Evolutionary conservation across 2,797 vertebrate genomes (phyloP), one percentile per base, ranked within the genome.

Genomic region (Phoeniculus purpureus): DNA sequence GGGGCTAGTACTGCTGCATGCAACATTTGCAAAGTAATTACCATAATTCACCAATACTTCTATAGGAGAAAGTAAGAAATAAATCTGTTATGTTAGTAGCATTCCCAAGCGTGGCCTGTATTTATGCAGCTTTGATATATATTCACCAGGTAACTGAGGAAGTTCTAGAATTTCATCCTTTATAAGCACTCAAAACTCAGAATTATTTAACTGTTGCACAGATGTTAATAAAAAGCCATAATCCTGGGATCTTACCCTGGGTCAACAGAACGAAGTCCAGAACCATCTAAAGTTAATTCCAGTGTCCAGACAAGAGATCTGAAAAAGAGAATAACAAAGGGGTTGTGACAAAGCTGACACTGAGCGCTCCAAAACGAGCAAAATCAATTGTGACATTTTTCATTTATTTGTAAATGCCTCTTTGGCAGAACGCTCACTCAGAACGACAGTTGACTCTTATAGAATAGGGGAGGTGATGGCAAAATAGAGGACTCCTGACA

Each of bases 331-430:
- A 97, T 97, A 98, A 98, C 98, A 98, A 98, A 98, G 98, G 98
- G 98, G 98, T 98, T 98, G 98, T 98, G 99, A 99, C 98, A 98
- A 98, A 99, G 98, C 98, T 98, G 98, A 98, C 98, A 98, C 87
- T 74, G 96, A 93, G 96, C 97, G 95, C 96, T 98, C 97, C 93
- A 87, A 95, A 98, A 98, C 96, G 95, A 98, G 97, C 97, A 95
- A 98, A 99, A 99, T 99, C 98, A 98, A 98, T 98, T 99, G 98
- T 99, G 99, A 99, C 99, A 99, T 99, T 99, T 99, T 99, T 99
- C 99, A 99, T 99, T 99, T 99, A 99, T 99, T 99, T 99, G 99
- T 99, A 99, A 99, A 99, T 99, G 99, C 97, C 97, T 99, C 98
- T 98, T 98, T 98, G 98, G 98, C 98, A 98, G 98, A 94, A 98